phyloP scores from a whole-genome alignment of 2,888 invertebrate genomes.

The Leucoma salicis region DNA sequence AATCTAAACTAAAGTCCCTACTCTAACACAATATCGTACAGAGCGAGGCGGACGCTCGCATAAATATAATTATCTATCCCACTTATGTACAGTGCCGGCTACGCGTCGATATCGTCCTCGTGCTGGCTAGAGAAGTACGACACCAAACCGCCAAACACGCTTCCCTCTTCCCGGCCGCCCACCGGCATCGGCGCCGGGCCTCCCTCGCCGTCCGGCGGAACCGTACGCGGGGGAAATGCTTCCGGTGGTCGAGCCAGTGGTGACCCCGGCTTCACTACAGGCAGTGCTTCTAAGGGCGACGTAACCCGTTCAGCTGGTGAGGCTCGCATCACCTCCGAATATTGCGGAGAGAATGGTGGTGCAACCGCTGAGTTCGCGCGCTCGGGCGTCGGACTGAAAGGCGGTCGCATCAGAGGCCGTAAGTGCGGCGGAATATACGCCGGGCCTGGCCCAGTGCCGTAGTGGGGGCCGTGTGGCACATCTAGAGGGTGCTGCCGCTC shows the following conservation, averaged over 20 bases:
- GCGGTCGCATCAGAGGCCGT: slow-evolving; percentile 37
- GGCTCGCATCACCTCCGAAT: slow-evolving; percentile 11
- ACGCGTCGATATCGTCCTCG: slow-evolving; percentile 91
- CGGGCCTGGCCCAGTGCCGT: slow-evolving; percentile 24
- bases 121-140: slow-evolving; percentile 96
- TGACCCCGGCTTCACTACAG: slow-evolving; percentile 5
- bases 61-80: slow-evolving; percentile 33
- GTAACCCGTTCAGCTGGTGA: background rate
- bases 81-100: slow-evolving; percentile 33
- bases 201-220: background rate
- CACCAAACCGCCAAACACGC: slow-evolving; percentile 94
- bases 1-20: slow-evolving; percentile 43
- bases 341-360: slow-evolving; percentile 20
- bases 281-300: background rate
- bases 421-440: slow-evolving; percentile 25
- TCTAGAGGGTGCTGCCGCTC: slow-evolving; percentile 46
- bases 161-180: slow-evolving; percentile 77
- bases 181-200: background rate
- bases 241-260: slow-evolving; percentile 17
- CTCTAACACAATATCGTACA: slow-evolving; percentile 63
- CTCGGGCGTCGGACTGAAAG: slow-evolving; percentile 52
- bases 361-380: slow-evolving; percentile 13
- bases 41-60: slow-evolving; percentile 35
- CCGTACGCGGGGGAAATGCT: slow-evolving; percentile 2
- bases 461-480: slow-evolving; percentile 30